These are phyloP conservation scores for Altica lythri DNA, from an alignment of 2,888 invertebrate species.

Conservation along the genomic window DNA sequence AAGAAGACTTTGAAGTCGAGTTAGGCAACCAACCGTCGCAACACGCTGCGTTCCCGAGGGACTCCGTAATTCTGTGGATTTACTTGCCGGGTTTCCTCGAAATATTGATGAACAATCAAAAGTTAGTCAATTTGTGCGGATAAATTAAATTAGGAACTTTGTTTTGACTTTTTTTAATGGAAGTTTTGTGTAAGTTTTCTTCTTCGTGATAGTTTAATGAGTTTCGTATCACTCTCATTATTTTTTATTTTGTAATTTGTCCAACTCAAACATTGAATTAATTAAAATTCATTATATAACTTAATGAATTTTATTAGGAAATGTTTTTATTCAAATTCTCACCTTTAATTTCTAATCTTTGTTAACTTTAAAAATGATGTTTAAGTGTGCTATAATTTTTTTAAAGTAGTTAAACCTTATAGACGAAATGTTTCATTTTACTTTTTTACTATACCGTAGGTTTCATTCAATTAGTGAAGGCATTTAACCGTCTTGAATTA, in stretches of 20 bases:
- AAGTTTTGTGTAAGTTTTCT: constrained; percentile 20
- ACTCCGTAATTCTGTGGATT: constrained; percentile 15
- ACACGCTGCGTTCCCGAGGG: constrained; percentile 7
- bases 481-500: no score
- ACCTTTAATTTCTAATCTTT: no score
- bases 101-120: constrained; percentile 25
- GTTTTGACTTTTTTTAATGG: constrained; percentile 21
- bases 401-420: no score
- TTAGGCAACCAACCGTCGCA: constrained; percentile 23
- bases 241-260: constrained; percentile 8
- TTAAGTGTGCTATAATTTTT: no score
- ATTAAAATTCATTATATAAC: constrained; percentile 11
- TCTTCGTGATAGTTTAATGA: constrained; percentile 23
- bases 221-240: constrained; percentile 15
- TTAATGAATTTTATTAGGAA: no score
- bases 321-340: no score
- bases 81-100: constrained; percentile 17
- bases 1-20: constrained; percentile 37
- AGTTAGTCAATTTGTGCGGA: constrained; percentile 24
- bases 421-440: no score
- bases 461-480: no score
- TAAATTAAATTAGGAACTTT: constrained; percentile 23
- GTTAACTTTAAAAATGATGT: no score
- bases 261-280: constrained; percentile 2
- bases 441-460: no score